Evolutionary conservation across 2,888 invertebrate species (phyloP).

Genomic region (Dusona sp.): DNA sequence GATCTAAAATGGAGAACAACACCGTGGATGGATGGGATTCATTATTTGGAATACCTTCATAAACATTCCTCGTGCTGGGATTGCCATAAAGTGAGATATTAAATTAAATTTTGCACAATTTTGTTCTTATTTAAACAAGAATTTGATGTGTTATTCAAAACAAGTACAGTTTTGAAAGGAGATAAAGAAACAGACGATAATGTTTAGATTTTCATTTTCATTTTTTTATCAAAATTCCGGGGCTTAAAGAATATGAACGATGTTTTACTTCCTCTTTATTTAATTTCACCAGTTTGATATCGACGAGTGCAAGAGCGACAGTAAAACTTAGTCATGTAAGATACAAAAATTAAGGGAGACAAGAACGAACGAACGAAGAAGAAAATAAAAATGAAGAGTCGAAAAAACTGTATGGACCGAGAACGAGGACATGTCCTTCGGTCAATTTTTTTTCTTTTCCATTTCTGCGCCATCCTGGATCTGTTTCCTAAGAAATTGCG

Average conservation of each 20-base stretch:
- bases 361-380: not conserved
- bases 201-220: no score
- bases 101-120: no score
- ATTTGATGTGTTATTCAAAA: no score
- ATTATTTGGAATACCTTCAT: not conserved
- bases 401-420: conserved; percentile 68
- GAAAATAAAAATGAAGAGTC: not conserved
- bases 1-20: not conserved
- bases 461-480: not conserved
- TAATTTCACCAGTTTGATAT: not conserved
- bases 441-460: conserved; percentile 20
- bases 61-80: no score
- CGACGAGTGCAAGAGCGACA: not conserved
- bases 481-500: conserved; percentile 11
- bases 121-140: no score
- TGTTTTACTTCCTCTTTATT: no score
- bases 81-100: no score
- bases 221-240: no score
- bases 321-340: not conserved
- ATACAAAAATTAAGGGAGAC: conserved; percentile 55
- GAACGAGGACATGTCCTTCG: conserved; percentile 48
- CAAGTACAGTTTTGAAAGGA: no score
- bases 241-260: no score
- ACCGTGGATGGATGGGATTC: not conserved
- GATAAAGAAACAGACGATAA: no score